A percentile compares a stretch with the other conserved stretches of the same genome.
phyloP scores from a whole-genome alignment of 2,113 vertebrate species.

The Eclectus roratus region DNA sequence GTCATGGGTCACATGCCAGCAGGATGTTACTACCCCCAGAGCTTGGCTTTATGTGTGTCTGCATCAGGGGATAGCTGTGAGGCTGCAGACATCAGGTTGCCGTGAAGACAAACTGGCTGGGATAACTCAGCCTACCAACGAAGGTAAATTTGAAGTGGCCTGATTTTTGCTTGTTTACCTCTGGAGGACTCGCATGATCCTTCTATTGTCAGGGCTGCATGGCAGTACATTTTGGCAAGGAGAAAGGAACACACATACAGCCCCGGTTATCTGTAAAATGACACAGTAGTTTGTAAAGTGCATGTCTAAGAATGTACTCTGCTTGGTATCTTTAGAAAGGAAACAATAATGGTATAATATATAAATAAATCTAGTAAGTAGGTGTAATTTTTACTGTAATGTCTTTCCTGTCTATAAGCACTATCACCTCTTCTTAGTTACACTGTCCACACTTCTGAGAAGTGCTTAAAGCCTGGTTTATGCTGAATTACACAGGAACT shows the following conservation, averaged over 20 bases:
- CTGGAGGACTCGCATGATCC: fast-evolving
- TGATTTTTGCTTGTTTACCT: background rate
- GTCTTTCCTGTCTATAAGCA: background rate
- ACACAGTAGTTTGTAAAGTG: background rate
- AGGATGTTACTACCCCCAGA: background rate
- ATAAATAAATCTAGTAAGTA: background rate
- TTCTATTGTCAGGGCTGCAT: background rate
- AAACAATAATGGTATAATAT: background rate
- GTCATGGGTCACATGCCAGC: background rate
- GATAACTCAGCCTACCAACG: background rate
- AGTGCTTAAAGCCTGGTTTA: background rate
- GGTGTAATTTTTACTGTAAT: background rate
- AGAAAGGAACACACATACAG: background rate
- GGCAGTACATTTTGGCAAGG: background rate
- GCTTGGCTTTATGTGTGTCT: background rate
- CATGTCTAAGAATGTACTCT: background rate
- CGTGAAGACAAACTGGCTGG: background rate
- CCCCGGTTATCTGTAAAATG: background rate
- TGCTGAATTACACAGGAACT: background rate
- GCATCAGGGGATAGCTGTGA: background rate
- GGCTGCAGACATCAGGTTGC: background rate
- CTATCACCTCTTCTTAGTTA: background rate
- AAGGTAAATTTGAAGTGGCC: background rate
- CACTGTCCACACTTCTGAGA: background rate
- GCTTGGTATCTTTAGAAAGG: background rate